Percentiles rank a stretch among this genome's conserved stretches.
Evolutionary conservation across 2,797 vertebrate species (phyloP).

Genomic region (Tarsius wallacei): DNA sequence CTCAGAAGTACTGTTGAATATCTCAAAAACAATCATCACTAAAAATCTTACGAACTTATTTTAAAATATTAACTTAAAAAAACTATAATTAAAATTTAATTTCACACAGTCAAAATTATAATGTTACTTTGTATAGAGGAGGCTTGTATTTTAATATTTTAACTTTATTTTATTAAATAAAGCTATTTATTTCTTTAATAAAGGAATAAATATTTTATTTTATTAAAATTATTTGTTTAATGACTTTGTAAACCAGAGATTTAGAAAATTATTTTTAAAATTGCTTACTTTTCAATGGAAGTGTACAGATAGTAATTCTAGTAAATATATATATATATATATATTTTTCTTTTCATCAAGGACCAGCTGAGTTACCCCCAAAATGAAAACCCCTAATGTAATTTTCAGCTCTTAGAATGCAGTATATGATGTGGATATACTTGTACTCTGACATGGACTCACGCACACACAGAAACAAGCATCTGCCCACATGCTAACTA

Average conservation of each 20-base stretch:
- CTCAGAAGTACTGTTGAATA: neutral
- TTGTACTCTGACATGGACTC: neutral
- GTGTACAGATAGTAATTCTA: neutral
- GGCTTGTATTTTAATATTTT: neutral
- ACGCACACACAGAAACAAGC: neutral
- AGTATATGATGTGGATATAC: too few relatives aligned
- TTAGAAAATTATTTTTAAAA: neutral
- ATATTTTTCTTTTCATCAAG: neutral
- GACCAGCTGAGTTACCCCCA: neutral
- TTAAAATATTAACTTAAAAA: constrained; percentile 11
- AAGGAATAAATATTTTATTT: too few relatives aligned
- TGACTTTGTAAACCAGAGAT: neutral
- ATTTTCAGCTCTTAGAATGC: neutral
- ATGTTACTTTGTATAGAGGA: neutral
- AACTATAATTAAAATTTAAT: neutral
- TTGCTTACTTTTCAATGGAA: neutral
- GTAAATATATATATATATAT: too few relatives aligned
- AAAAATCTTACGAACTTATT: neutral
- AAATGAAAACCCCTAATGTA: neutral
- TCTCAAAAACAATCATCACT: neutral
- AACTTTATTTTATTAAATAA: neutral
- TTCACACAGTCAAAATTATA: neutral
- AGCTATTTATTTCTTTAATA: too few relatives aligned
- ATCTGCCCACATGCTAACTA: neutral
- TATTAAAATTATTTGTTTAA: neutral